These are phyloP conservation scores for Ceryle rudis DNA, from an alignment of 2,797 vertebrate genomes.

Conservation along the genomic window DNA sequence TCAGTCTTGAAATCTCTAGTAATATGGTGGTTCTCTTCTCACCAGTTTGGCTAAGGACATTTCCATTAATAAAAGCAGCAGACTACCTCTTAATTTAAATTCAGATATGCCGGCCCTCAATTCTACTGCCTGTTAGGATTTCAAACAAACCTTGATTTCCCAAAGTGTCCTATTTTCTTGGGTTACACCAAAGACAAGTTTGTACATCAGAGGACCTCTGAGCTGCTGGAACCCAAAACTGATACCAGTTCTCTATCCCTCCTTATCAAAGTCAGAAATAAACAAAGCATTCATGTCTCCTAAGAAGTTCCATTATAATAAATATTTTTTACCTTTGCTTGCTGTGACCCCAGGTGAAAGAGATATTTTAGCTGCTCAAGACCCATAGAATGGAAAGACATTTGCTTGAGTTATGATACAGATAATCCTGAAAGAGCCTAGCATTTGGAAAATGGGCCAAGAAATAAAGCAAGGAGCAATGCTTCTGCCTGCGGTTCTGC, in stretches of 20 bases:
- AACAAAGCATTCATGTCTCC: not conserved
- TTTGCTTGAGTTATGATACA: not conserved
- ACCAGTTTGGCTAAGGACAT: not conserved
- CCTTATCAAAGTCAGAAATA: not conserved
- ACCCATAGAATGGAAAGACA: not conserved
- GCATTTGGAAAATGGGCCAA: not conserved
- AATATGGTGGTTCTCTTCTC: not conserved
- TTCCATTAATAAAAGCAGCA: not conserved
- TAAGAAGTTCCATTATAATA: not conserved
- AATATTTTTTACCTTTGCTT: not conserved
- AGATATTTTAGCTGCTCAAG: not conserved
- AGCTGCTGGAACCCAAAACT: not conserved
- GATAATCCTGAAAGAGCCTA: not conserved
- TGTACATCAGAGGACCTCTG: not conserved
- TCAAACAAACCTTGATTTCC: not conserved
- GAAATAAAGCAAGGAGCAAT: not conserved
- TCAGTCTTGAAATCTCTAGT: not conserved
- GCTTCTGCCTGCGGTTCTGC: not conserved
- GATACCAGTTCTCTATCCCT: not conserved
- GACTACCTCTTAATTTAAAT: not conserved
- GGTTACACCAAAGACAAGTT: not conserved
- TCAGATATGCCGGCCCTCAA: rapidly evolving
- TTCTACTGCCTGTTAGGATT: not conserved
- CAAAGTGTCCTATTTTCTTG: not conserved
- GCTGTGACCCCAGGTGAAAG: not conserved